A percentile compares a stretch with the other conserved stretches of the same genome.
phyloP scores from a whole-genome alignment of 2,797 vertebrate species.

The Dromococcyx pavoninus region DNA sequence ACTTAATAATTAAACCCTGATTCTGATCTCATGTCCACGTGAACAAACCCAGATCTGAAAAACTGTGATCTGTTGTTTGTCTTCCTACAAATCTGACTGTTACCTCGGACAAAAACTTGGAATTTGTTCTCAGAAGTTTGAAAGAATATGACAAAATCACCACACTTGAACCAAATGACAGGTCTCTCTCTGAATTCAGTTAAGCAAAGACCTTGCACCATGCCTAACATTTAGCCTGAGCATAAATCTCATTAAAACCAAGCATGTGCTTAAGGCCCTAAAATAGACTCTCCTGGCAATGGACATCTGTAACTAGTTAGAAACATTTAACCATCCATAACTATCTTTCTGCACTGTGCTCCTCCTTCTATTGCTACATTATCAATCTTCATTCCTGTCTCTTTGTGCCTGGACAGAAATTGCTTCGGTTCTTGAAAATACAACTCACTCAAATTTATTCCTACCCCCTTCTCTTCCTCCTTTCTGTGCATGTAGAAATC shows the following conservation, averaged over 20 bases:
- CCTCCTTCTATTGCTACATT: slow-evolving; percentile 10
- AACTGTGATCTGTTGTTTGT: not conserved
- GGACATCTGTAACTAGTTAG: slow-evolving; percentile 37
- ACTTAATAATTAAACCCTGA: not conserved
- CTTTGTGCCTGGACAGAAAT: slow-evolving; percentile 33
- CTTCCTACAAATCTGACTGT: not conserved
- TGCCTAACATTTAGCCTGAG: not conserved
- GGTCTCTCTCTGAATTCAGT: not conserved
- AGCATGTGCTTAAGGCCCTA: not conserved
- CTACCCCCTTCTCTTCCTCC: not conserved
- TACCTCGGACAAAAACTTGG: not conserved
- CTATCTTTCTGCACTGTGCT: slow-evolving; percentile 51
- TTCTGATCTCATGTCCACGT: not conserved
- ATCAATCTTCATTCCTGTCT: slow-evolving; percentile 61
- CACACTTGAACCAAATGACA: not conserved
- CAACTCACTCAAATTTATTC: slow-evolving; percentile 12
- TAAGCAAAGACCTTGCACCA: not conserved
- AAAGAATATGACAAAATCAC: not conserved
- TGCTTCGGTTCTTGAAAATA: slow-evolving; percentile 44
- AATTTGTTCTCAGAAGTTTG: not conserved
- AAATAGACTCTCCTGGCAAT: slow-evolving; percentile 1
- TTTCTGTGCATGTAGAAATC: not conserved
- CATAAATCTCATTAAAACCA: slow-evolving; percentile 50
- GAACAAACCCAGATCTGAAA: not conserved
- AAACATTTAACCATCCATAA: slow-evolving; percentile 62